Evolutionary conservation across 1,140 invertebrate genomes (phyloP).

Genomic region (Drepana arcuata): DNA sequence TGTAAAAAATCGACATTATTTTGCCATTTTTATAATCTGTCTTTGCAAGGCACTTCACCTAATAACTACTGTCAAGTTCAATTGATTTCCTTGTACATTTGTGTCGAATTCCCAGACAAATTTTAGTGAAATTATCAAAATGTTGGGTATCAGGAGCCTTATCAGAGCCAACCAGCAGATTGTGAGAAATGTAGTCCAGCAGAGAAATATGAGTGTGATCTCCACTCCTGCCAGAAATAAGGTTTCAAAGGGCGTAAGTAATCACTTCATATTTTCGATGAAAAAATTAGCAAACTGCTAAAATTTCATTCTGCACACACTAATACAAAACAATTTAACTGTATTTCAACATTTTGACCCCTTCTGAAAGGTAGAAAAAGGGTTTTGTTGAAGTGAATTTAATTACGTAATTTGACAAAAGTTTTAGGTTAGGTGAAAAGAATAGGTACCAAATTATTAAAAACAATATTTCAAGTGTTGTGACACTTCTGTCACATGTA

Average conservation of each 20-base stretch:
- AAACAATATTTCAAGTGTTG: too few species aligned
- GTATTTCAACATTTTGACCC: too few species aligned
- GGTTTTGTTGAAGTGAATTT: too few species aligned
- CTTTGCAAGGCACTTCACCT: too few species aligned
- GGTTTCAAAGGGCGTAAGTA: slow-evolving; percentile 47
- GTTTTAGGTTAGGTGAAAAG: too few species aligned
- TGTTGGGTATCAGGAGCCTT: slow-evolving; percentile 44
- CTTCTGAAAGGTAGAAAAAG: too few species aligned
- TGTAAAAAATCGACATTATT: neutral
- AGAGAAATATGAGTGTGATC: slow-evolving; percentile 46
- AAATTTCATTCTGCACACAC: too few species aligned
- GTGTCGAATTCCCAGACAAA: neutral
- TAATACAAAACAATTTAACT: too few species aligned
- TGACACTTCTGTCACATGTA: too few species aligned
- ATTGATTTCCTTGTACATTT: neutral
- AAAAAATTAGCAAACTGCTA: too few species aligned
- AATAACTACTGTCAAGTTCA: neutral
- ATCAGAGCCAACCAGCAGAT: slow-evolving; percentile 32
- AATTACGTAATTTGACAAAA: slow-evolving; percentile 22
- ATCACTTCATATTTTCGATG: slow-evolving; percentile 1
- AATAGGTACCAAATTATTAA: too few species aligned
- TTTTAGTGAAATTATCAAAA: slow-evolving; percentile 21
- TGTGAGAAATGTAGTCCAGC: slow-evolving; percentile 38
- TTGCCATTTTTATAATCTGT: too few species aligned
- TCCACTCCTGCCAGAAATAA: slow-evolving; percentile 39